phyloP scores from a whole-genome alignment of 2,888 invertebrate species.

The Drosophila anceps region DNA sequence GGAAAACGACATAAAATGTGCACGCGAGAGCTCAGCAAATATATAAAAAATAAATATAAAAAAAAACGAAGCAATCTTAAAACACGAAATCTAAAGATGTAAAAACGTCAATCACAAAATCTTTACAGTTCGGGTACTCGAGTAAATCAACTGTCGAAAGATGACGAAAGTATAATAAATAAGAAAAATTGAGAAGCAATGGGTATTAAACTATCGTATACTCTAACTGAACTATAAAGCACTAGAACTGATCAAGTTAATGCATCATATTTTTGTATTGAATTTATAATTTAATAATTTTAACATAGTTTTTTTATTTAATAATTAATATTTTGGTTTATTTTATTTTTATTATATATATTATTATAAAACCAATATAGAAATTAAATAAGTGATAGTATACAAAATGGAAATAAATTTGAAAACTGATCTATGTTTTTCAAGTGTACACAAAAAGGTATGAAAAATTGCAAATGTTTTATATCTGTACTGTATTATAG shows the following conservation, averaged over 20 bases:
- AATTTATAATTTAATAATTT: no score
- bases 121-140: constrained; percentile 46
- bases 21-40: constrained; percentile 20
- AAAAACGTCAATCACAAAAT: constrained; percentile 44
- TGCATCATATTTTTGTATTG: no score
- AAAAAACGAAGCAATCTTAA: constrained; percentile 18
- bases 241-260: background rate
- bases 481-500: no score
- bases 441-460: no score
- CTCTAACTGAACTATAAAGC: constrained; percentile 1
- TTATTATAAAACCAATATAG: no score
- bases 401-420: no score
- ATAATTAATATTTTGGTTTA: no score
- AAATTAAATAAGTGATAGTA: no score
- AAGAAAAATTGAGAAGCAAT: background rate
- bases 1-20: constrained; percentile 16
- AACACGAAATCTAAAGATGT: constrained; percentile 28
- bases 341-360: no score
- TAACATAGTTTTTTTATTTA: no score
- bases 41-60: constrained; percentile 3
- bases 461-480: no score
- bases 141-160: constrained; percentile 24
- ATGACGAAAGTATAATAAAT: constrained; percentile 12
- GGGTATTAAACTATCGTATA: background rate
- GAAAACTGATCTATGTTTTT: no score